phyloP scores from a whole-genome alignment of 2,113 vertebrate genomes.

The Microtus montanus region DNA sequence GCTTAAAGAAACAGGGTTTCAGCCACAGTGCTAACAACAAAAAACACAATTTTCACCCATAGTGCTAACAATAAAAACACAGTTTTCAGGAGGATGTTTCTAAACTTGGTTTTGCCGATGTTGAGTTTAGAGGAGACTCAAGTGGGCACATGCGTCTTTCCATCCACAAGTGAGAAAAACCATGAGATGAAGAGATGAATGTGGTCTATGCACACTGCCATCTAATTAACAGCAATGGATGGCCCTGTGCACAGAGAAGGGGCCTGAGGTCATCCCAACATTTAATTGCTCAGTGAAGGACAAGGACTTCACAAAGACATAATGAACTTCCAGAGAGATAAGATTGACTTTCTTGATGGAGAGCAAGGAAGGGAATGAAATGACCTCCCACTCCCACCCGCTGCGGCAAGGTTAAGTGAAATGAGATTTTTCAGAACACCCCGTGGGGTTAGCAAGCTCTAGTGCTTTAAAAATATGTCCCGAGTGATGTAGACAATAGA shows the following conservation, averaged over 20 bases:
- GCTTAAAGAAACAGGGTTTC: not conserved
- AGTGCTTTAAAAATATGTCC: not conserved
- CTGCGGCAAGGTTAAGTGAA: not conserved
- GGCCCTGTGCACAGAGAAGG: not conserved
- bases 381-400: not conserved
- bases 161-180: not conserved
- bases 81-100: not conserved
- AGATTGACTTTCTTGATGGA: not conserved
- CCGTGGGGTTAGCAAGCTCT: not conserved
- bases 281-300: not conserved
- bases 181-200: not conserved
- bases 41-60: not conserved
- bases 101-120: not conserved
- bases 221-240: not conserved
- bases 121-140: not conserved
- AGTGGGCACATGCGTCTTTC: not conserved
- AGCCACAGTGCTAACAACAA: not conserved
- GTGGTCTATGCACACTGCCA: not conserved
- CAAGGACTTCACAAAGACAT: not conserved
- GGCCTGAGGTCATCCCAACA: not conserved
- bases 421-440: not conserved
- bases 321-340: slow-evolving; percentile 7
- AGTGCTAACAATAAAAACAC: not conserved
- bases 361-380: not conserved
- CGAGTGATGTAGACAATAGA: not conserved